Conservation (phyloP, 30 jellyfish, hydroid and myxozoan genomes). For the Catostylus mosaicus region DNA sequence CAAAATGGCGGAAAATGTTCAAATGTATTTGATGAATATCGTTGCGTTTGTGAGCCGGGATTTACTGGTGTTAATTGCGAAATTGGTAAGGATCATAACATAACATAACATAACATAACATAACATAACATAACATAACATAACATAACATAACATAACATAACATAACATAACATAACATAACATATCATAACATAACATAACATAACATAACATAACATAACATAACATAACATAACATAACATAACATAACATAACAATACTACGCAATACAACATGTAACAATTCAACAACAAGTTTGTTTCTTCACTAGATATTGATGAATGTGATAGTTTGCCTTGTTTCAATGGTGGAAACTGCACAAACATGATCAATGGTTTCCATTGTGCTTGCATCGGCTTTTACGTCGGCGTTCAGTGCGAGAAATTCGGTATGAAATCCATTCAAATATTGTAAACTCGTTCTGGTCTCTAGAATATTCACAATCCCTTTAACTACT, state of each 20-base stretch:
- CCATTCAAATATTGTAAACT: too few relatives aligned
- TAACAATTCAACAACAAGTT: too few relatives aligned
- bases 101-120: neutral
- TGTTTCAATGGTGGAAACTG: conserved; percentile 3
- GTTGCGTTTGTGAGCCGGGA: neutral
- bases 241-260: neutral
- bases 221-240: neutral
- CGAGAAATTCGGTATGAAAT: neutral
- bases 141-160: neutral
- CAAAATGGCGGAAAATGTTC: conserved; percentile 8
- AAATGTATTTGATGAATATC: neutral
- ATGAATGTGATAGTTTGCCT: conserved; percentile 31
- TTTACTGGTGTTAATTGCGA: conserved; percentile 6
- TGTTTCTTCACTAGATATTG: conserved; percentile 3
- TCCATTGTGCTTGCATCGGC: neutral
- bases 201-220: neutral
- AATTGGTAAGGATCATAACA: neutral
- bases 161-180: neutral
- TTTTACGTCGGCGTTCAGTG: neutral
- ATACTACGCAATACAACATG: neutral
- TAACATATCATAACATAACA: neutral
- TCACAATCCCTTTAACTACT: too few relatives aligned
- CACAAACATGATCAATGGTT: conserved; percentile 4
- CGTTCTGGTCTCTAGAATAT: too few relatives aligned
- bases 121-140: neutral